Conservation (phyloP, 2,888 invertebrate species). For the Camponotus fellah region DNA sequence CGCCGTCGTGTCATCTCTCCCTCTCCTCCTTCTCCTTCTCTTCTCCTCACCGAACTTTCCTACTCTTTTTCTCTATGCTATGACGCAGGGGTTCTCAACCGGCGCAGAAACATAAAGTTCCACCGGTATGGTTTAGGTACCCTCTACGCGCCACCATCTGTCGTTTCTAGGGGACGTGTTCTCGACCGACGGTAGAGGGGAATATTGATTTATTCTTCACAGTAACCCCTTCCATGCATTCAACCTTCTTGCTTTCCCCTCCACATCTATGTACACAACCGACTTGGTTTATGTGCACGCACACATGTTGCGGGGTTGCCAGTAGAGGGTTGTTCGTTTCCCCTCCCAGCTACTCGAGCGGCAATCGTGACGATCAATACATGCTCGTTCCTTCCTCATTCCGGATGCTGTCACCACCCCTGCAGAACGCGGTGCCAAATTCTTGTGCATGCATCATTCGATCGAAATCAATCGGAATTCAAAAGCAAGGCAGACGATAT, state of each 20-base stretch:
- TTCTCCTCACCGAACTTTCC: not conserved
- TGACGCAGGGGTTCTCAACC: conserved; percentile 72
- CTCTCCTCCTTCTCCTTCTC: conserved; percentile 50
- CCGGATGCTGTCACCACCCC: conserved; percentile 57
- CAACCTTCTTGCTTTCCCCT: conserved; percentile 64
- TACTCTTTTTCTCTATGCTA: conserved; percentile 50
- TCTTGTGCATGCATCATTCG: conserved; percentile 26
- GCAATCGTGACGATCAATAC: conserved; percentile 77
- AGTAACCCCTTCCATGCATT: conserved; percentile 70
- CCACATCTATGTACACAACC: not conserved
- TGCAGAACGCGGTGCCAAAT: conserved; percentile 23
- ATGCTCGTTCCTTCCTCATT: conserved; percentile 66
- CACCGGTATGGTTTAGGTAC: conserved; percentile 19
- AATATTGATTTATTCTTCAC: conserved; percentile 81
- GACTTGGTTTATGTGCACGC: not conserved
- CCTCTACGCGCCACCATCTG: conserved; percentile 68
- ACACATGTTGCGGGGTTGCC: conserved; percentile 16
- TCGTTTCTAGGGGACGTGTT: conserved; percentile 71
- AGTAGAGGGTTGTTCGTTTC: conserved; percentile 61
- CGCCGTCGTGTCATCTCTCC: conserved; percentile 46
- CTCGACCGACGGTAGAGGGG: conserved; percentile 74
- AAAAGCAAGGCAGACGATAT: not conserved
- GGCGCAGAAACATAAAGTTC: conserved; percentile 60
- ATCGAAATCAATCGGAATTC: conserved; percentile 62
- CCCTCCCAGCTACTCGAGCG: conserved; percentile 63